phyloP scores from a whole-genome alignment of 2,113 vertebrate species.

The Oceanodroma tethys region DNA sequence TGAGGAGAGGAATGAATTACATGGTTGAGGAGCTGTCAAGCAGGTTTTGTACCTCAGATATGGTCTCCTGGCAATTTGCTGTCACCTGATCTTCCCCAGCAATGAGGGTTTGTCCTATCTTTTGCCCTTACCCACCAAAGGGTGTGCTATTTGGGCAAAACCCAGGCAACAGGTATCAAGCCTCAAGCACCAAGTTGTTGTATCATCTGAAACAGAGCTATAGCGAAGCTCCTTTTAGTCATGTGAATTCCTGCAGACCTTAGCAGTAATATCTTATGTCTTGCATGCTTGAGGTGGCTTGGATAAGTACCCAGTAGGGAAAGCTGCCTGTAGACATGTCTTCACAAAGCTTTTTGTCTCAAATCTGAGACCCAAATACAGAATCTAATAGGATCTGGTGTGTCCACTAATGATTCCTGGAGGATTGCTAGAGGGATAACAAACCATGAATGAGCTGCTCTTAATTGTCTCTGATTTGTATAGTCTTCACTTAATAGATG shows the following conservation, averaged over 20 bases:
- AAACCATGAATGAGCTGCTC: not conserved
- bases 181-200: not conserved
- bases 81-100: not conserved
- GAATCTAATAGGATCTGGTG: not conserved
- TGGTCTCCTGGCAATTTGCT: not conserved
- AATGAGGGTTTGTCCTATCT: not conserved
- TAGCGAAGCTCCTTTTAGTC: not conserved
- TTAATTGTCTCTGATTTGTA: not conserved
- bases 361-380: not conserved
- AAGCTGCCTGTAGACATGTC: not conserved
- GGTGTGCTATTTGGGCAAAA: not conserved
- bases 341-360: constrained; percentile 1
- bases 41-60: not conserved
- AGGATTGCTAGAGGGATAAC: not conserved
- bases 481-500: not conserved
- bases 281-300: not conserved
- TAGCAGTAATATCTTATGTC: not conserved
- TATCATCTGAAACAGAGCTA: not conserved
- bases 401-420: not conserved
- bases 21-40: constrained; percentile 4
- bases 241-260: not conserved
- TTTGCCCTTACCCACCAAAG: not conserved
- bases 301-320: not conserved
- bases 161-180: not conserved
- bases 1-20: constrained; percentile 21